Base-by-base conservation (phyloP, 2,888 invertebrate species). In the Brenthis hecate region DNA sequence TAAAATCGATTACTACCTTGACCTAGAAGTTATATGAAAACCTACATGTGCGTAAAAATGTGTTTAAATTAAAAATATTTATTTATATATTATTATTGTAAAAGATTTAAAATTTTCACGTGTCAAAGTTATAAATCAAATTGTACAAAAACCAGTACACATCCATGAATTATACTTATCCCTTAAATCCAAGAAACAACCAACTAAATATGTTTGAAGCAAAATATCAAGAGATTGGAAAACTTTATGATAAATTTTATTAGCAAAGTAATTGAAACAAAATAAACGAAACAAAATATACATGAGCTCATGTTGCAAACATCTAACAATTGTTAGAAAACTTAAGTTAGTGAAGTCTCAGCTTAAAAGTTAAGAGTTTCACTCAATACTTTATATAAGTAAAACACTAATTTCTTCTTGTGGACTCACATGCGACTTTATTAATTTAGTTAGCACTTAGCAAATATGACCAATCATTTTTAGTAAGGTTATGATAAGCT, bases 321-420 rank as follows among this genome's bases (percentile, higher is more conserved):
- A 57, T 58, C 56, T 47, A 58, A 66, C 53, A 66, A 51, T 28
- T 53, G 58, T 60, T 60, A 66, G 36, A 66, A 48, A 60, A 58
- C 54, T 60, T 58, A 28, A 58, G 58, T 58, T 58, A 54, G 58
- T 47, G 60, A 66, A 66, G 14, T 66, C 58, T 47, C 53, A 53
- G 66, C 54, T 66, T 48, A 36, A 54, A 60, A 58, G 53, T 66
- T 58, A 13, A n/a, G 32, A 47, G 16, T 60, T 47, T 54, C 58
- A 43, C 58, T 47, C 57, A 16, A 58, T 66, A 53, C 54, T 60
- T 62, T 62, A 43, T 62, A 54, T 23, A 50, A 5, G 14, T 50
- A 28, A 6, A 16, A n/a, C 3, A 32, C 50, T 28, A 28, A 28
- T 48, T 48, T 50, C 60, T 60, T 60, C 11, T 48, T 28, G 8